Base-by-base conservation (phyloP, 2,113 vertebrate species). In the Plestiodon gilberti region DNA sequence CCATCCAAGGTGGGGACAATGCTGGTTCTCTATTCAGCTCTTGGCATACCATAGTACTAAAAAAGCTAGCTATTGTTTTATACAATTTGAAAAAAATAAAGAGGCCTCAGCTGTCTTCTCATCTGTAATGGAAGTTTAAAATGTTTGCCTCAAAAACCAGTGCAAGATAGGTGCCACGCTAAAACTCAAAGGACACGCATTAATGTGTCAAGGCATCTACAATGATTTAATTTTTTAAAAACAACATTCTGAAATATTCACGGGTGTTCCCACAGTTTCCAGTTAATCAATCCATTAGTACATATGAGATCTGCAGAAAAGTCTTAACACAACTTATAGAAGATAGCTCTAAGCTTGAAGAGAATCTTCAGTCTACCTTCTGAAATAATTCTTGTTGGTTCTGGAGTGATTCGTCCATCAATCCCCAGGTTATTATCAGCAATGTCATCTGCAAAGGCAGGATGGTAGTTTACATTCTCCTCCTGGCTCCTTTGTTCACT, bases 321-420 rank as follows among this genome's bases (percentile, higher is more conserved):
- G 94, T 87, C 48, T 74, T 76, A 78, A 87, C 89, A 57, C 2
- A 67, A 55, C 38, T 85, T 28, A 38, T 28, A 78, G 8, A 81
- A 48, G 25, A 30, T 70, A 89, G 81, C 20, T 25, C 22, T 76
- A 82, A 71, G 17, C n/a, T 48, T 88, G 35, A 33, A 69, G 71
- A 78, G 82, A 61, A 88, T 93, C 75, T 80, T 89, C 85, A 89
- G 89, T 77, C 84, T 94, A 97, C 97, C 96, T 97, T 97, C 98
- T 94, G 96, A 93, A 90, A 96, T 95, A 97, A 97, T 98, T 91
- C 97, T 97, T 95, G 97, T 94, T 73, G 98, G 97, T 93, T 98
- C 98, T 85, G 97, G 97, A 80, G 96, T 97, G 90, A 97, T 93
- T 67, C 96, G 96, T 67, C 97, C 97, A 96, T 98, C 97, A 59